Conservation (phyloP, 2,888 invertebrate genomes). For the Plebejus argus region DNA sequence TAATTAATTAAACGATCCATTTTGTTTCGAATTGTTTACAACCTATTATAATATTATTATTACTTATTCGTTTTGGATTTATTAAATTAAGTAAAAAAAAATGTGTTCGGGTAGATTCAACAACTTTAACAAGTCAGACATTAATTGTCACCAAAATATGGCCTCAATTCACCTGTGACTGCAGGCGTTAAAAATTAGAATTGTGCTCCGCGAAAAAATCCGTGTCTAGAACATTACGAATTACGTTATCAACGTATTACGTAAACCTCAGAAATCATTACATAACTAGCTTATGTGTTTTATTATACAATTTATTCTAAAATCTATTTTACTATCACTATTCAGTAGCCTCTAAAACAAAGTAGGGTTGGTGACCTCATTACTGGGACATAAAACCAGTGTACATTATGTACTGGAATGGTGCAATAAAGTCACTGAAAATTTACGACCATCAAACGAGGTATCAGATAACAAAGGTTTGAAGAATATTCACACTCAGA, state of each 20-base stretch:
- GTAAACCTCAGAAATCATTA: not conserved
- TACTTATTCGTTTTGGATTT: no score
- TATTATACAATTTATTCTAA: not conserved
- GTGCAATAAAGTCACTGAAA: slow-evolving; percentile 16
- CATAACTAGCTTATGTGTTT: not conserved
- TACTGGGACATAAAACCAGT: slow-evolving; percentile 18
- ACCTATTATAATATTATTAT: no score
- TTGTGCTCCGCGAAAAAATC: not conserved
- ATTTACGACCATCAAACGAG: slow-evolving; percentile 22
- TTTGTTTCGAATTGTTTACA: not conserved
- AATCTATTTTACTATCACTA: slow-evolving; percentile 11
- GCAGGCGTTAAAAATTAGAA: no score
- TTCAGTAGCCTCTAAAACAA: slow-evolving; percentile 7
- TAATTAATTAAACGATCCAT: not conserved
- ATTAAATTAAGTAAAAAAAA: no score
- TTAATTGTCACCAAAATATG: no score
- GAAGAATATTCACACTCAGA: slow-evolving; percentile 15
- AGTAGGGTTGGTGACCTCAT: slow-evolving; percentile 4
- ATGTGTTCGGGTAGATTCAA: no score
- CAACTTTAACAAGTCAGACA: no score
- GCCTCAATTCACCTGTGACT: no score
- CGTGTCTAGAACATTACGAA: not conserved
- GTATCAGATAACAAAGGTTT: slow-evolving; percentile 16
- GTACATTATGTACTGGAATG: slow-evolving; percentile 13
- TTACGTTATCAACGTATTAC: not conserved